Evolutionary conservation across 2,113 vertebrate species (phyloP).

Genomic region (Pholis gunnellus): DNA sequence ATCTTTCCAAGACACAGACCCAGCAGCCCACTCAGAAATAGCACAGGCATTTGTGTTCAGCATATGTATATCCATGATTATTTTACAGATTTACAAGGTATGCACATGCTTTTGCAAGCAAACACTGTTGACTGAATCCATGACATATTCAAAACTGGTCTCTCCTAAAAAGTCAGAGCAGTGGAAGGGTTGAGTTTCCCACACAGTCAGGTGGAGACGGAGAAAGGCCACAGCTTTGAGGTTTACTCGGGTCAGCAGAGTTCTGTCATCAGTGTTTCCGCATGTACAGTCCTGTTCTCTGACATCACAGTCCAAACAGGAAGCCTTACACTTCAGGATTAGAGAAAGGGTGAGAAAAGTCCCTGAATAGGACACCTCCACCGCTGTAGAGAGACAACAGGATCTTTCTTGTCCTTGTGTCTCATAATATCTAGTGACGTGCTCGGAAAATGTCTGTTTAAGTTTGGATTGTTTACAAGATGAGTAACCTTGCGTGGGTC

Average conservation of each 20-base stretch:
- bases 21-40: constrained; percentile 49
- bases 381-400: constrained; percentile 7
- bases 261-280: constrained; percentile 71
- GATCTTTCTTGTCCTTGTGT: constrained; percentile 32
- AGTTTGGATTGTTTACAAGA: constrained; percentile 50
- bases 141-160: constrained; percentile 12
- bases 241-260: constrained; percentile 58
- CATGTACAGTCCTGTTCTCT: constrained; percentile 65
- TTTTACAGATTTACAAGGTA: constrained; percentile 27
- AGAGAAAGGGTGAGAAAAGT: constrained; percentile 44
- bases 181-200: constrained; percentile 13
- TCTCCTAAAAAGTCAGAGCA: constrained; percentile 7
- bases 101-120: not conserved
- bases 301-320: constrained; percentile 76
- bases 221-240: constrained; percentile 44
- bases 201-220: constrained; percentile 44
- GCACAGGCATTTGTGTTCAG: constrained; percentile 28
- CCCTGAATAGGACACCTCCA: constrained; percentile 17
- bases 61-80: constrained; percentile 1
- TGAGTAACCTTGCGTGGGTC: constrained; percentile 21
- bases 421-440: constrained; percentile 33
- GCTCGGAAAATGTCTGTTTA: constrained; percentile 26
- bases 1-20: constrained; percentile 66
- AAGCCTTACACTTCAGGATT: constrained; percentile 57
- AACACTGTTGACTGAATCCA: constrained; percentile 7